Conservation (phyloP, 2,797 vertebrate genomes). For the Platyrinchus mystaceus region DNA sequence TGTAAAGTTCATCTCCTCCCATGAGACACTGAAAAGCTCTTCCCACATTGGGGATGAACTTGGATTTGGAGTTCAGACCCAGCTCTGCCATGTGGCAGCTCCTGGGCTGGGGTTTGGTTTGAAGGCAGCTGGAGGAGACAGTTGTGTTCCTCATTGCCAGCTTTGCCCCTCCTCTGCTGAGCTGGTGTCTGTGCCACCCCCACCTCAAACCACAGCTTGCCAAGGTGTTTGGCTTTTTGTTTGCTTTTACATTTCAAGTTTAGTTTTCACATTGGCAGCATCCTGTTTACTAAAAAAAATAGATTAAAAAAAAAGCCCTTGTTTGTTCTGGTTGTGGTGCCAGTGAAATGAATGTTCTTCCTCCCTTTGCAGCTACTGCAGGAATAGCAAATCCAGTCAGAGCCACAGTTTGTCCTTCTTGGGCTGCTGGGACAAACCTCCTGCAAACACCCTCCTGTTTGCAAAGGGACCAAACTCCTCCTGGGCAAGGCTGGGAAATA, state of each 20-base stretch:
- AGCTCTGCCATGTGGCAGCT: background rate
- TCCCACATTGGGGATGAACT: background rate
- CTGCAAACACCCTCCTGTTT: background rate
- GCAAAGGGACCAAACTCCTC: background rate
- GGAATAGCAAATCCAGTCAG: background rate
- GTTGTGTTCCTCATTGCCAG: background rate
- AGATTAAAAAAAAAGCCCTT: background rate
- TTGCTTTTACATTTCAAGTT: slow-evolving; percentile 13
- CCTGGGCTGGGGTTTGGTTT: background rate
- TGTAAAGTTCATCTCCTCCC: background rate
- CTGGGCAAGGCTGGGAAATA: background rate
- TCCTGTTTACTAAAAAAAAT: slow-evolving; percentile 20
- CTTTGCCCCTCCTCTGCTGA: background rate
- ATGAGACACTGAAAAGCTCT: background rate
- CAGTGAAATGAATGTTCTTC: background rate
- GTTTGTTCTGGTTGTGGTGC: slow-evolving; percentile 10
- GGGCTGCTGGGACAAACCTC: background rate
- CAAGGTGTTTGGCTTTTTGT: background rate
- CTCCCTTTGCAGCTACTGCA: background rate
- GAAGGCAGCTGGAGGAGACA: background rate
- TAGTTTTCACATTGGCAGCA: background rate
- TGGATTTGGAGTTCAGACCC: background rate
- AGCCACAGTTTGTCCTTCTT: background rate
- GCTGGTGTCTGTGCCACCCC: background rate
- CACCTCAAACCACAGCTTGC: background rate